Percentiles rank a stretch among this genome's conserved stretches.
Evolutionary conservation across 2,888 invertebrate genomes (phyloP).

Genomic region (Ethmia dodecea): DNA sequence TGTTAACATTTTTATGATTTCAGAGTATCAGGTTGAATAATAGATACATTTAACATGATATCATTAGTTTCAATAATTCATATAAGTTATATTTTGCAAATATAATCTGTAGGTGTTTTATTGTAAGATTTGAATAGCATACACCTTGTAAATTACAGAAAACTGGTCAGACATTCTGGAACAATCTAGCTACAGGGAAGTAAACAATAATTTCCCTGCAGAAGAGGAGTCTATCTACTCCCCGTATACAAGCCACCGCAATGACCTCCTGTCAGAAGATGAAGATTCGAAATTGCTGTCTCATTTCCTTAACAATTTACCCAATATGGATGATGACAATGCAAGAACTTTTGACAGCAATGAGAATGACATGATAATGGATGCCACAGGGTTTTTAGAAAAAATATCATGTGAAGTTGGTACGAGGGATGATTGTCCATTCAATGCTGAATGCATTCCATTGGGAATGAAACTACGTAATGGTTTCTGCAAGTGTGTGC

Average conservation of each 20-base stretch:
- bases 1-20: too few species aligned
- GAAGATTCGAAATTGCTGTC: slow-evolving; percentile 57
- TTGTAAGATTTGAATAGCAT: too few species aligned
- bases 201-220: slow-evolving; percentile 50
- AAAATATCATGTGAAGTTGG: slow-evolving; percentile 80
- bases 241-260: slow-evolving; percentile 48
- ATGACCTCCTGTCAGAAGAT: slow-evolving; percentile 48
- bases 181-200: slow-evolving; percentile 59
- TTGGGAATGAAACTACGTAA: slow-evolving; percentile 73
- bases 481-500: slow-evolving; percentile 85
- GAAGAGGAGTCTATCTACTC: slow-evolving; percentile 61
- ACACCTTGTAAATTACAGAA: too few species aligned
- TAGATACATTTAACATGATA: slow-evolving; percentile 1
- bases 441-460: slow-evolving; percentile 83
- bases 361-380: slow-evolving; percentile 67
- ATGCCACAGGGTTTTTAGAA: slow-evolving; percentile 66
- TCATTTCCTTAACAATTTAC: slow-evolving; percentile 59
- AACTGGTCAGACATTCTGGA: slow-evolving; percentile 71
- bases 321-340: slow-evolving; percentile 56
- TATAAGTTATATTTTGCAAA: background rate
- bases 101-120: too few species aligned
- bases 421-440: slow-evolving; percentile 76
- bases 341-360: slow-evolving; percentile 45
- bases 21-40: too few species aligned
- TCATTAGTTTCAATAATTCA: too few species aligned